Percentiles rank a stretch among this genome's conserved stretches.
These are phyloP conservation scores for Cylloceria caligata DNA, from an alignment of 2,888 invertebrate genomes.

Conservation along the genomic window DNA sequence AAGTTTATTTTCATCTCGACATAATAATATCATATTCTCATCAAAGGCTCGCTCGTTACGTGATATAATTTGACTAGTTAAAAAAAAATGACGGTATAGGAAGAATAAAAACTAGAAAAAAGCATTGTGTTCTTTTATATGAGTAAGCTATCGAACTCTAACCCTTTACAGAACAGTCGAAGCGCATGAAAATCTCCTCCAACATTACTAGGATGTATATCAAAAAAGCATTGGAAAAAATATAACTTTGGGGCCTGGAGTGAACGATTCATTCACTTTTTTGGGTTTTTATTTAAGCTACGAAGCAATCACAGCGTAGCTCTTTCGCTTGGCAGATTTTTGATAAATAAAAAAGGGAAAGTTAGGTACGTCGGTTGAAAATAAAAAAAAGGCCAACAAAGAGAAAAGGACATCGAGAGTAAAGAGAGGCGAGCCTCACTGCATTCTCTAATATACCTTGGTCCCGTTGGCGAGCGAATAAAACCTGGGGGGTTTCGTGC, in stretches of 20 bases:
- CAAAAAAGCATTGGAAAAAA: conserved; percentile 26
- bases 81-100: neutral
- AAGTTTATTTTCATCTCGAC: too few relatives aligned
- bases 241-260: neutral
- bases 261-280: conserved; percentile 49
- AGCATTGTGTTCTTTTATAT: neutral
- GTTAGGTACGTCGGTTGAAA: conserved; percentile 44
- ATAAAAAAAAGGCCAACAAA: conserved; percentile 24
- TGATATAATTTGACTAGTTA: neutral
- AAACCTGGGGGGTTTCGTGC: conserved; percentile 30
- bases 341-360: conserved; percentile 54
- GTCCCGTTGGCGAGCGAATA: conserved; percentile 29
- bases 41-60: neutral
- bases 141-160: neutral
- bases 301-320: conserved; percentile 50
- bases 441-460: conserved; percentile 29
- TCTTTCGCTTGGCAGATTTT: conserved; percentile 41
- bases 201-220: neutral
- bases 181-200: neutral
- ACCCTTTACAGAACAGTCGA: neutral
- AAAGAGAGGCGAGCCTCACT: neutral
- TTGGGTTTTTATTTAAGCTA: conserved; percentile 18
- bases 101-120: too few relatives aligned
- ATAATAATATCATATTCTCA: too few relatives aligned
- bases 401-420: conserved; percentile 17